phyloP scores from a whole-genome alignment of 2,888 invertebrate genomes.

The Hoplodrina ambigua region DNA sequence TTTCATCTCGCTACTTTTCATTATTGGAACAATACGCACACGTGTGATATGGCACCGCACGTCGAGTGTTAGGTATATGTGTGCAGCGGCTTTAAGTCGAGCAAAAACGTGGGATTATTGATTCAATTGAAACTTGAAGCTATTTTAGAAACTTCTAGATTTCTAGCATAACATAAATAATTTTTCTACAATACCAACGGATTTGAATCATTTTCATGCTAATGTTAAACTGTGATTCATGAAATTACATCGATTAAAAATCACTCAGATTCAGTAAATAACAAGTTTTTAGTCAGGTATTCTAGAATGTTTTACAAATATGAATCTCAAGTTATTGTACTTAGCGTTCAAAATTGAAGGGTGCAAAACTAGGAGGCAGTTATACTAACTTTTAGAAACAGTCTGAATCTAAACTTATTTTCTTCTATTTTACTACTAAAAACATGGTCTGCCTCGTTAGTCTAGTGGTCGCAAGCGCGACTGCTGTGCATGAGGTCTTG shows the following conservation, averaged over 20 bases:
- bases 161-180: background rate
- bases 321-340: background rate
- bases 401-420: no score
- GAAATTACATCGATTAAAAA: slow-evolving; percentile 36
- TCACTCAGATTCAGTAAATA: slow-evolving; percentile 20
- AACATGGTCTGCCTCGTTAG: no score
- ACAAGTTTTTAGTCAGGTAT: background rate
- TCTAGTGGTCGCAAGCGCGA: no score
- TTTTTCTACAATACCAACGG: slow-evolving; percentile 12
- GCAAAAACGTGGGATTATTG: no score
- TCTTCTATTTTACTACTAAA: no score
- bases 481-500: no score
- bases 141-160: slow-evolving; percentile 30
- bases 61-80: no score
- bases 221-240: slow-evolving; percentile 18
- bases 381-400: no score
- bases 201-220: slow-evolving; percentile 33
- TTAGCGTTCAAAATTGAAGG: background rate
- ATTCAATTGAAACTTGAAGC: background rate
- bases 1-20: no score
- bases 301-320: background rate
- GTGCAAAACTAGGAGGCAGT: background rate
- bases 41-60: no score
- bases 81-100: no score
- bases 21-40: no score